phyloP scores from a whole-genome alignment of 2,797 vertebrate species.

The Pangasius macronema region DNA sequence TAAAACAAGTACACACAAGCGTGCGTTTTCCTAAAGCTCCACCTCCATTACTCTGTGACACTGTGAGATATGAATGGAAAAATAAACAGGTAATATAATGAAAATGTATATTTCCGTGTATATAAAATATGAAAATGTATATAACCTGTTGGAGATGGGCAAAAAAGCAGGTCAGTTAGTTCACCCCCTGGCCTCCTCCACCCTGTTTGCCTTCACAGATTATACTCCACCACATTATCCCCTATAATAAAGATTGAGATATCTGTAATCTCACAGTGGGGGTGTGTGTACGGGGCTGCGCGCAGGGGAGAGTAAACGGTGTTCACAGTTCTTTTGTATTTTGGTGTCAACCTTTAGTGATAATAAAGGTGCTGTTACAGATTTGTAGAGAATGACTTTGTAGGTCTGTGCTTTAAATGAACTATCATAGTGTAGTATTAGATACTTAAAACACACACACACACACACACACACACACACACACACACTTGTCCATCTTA shows the following conservation, averaged over 20 bases:
- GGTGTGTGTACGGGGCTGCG: constrained; percentile 42
- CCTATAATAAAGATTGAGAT: constrained; percentile 58
- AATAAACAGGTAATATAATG: background rate
- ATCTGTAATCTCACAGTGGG: constrained; percentile 60
- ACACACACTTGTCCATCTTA: background rate
- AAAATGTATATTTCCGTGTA: background rate
- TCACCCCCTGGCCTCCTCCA: constrained; percentile 34
- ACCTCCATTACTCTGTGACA: background rate
- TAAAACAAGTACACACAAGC: background rate
- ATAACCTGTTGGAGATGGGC: background rate
- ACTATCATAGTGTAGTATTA: background rate
- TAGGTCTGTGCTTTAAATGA: background rate
- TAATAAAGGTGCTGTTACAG: background rate
- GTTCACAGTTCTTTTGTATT: constrained; percentile 8
- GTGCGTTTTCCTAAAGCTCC: background rate
- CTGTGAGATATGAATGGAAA: background rate
- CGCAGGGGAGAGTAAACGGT: constrained; percentile 14
- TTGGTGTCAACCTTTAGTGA: background rate
- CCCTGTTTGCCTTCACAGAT: constrained; percentile 49
- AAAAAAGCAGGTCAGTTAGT: constrained; percentile 59
- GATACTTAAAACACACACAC: background rate
- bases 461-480: no score
- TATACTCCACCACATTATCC: constrained; percentile 63
- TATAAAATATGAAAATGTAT: background rate
- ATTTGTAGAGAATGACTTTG: background rate